Base-by-base conservation (phyloP, 2,113 vertebrate genomes). In the Dissostichus mawsoni region DNA sequence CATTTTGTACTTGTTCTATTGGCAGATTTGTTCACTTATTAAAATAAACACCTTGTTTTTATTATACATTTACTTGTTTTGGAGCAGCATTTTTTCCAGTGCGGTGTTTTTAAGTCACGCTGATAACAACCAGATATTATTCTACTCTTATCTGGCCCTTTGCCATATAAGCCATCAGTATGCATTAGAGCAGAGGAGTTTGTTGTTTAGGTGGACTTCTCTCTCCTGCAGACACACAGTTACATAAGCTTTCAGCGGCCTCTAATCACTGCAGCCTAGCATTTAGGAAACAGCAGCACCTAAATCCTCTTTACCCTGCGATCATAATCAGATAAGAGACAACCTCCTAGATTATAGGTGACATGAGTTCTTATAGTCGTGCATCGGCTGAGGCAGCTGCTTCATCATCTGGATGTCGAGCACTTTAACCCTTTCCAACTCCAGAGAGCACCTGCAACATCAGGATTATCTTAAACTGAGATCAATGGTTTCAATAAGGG, bases 281-380 rank as follows among this genome's bases (percentile, higher is more conserved):
- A 83, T 94, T 94, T 91, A 93, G 92, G 25, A 29, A 29, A 80
- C 88, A 82, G 65, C 76, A 86, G 80, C 56, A 86, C 88, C 87
- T 88, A 95, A 95, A 95, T 94, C 94, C 93, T 94, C 90, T 96
- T 94, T 93, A 89, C 86, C 88, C 81, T 29, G 45, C 89, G 87
- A 93, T 93, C 85, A 91, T 95, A 94, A 94, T 94, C 95, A 94
- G 91, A 93, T 94, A 89, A 93, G 91, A 84, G 78, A 69, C 86
- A 90, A 92, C 76, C 86, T 90, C 82, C 76, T 87, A 87, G 87
- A 93, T 94, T 93, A 91, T 90, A 82, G 87, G 82, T 90, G 82
- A 55, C 87, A 85, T 78, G 69, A 72, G 87, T 90, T 84, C 85
- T 78, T 85, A 78, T 76, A 84, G 79, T 48, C 59, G 25, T 65